These are phyloP conservation scores for Podarcis muralis DNA, from an alignment of 2,113 vertebrate species.

Conservation along the genomic window DNA sequence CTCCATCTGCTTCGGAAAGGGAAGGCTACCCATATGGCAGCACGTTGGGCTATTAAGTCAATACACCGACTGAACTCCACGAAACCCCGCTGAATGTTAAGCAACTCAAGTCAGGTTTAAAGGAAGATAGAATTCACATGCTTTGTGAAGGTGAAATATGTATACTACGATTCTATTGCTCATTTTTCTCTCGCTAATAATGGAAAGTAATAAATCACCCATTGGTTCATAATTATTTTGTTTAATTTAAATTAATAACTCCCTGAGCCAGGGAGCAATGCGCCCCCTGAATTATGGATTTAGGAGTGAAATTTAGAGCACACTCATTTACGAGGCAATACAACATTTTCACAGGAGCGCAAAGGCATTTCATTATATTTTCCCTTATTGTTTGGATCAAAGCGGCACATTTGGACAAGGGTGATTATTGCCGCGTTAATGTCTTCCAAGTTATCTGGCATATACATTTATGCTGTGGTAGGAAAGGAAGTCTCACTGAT, in stretches of 20 bases:
- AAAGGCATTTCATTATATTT: slow-evolving; percentile 41
- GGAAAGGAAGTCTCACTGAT: not conserved
- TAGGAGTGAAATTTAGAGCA: slow-evolving; percentile 55
- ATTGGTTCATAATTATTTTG: slow-evolving; percentile 29
- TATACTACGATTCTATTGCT: slow-evolving; percentile 50
- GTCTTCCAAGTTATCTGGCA: slow-evolving; percentile 48
- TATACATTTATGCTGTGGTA: slow-evolving; percentile 19
- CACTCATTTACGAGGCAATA: slow-evolving; percentile 39
- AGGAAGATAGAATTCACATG: slow-evolving; percentile 65
- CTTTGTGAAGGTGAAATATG: slow-evolving; percentile 60
- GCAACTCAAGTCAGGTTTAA: slow-evolving; percentile 63
- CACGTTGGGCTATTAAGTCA: slow-evolving; percentile 58
- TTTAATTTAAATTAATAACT: slow-evolving; percentile 47
- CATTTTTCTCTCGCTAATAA: slow-evolving; percentile 37
- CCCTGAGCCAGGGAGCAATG: slow-evolving; percentile 39
- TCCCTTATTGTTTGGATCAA: slow-evolving; percentile 38
- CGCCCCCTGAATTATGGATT: slow-evolving; percentile 53
- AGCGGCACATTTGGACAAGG: slow-evolving; percentile 40
- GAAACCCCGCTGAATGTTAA: slow-evolving; percentile 66
- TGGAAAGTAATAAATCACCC: slow-evolving; percentile 37
- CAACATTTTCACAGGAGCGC: slow-evolving; percentile 58
- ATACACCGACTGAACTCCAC: slow-evolving; percentile 54
- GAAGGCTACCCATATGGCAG: slow-evolving; percentile 71
- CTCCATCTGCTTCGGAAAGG: slow-evolving; percentile 77
- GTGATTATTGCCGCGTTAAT: slow-evolving; percentile 47